These are phyloP conservation scores for Anguilla megastoma DNA, from an alignment of 2,797 vertebrate genomes.

Conservation along the genomic window DNA sequence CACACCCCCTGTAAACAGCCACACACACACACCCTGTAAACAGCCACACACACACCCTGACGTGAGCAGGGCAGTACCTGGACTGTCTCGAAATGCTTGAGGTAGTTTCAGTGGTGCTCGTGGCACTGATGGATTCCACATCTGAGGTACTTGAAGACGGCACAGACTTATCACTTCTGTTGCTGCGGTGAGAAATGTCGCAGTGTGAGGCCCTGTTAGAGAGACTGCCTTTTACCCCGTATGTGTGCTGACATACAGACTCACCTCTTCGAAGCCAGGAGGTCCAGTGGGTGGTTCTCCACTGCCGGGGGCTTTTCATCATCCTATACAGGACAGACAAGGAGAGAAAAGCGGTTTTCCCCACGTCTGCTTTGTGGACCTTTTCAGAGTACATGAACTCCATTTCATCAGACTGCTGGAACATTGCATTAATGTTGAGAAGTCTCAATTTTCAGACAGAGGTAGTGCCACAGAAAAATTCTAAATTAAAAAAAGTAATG, in stretches of 20 bases:
- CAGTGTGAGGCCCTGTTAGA: neutral
- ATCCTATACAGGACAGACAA: slow-evolving; percentile 57
- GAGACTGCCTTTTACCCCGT: neutral
- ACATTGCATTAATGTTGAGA: neutral
- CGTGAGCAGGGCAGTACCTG: slow-evolving; percentile 66
- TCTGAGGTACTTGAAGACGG: slow-evolving; percentile 90
- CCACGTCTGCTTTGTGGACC: neutral
- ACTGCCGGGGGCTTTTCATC: slow-evolving; percentile 73
- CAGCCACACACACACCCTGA: neutral
- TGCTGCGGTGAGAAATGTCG: slow-evolving; percentile 47
- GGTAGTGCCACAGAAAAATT: neutral
- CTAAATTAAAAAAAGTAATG: neutral
- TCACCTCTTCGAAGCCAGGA: slow-evolving; percentile 84
- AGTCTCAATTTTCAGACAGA: too few relatives aligned
- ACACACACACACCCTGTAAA: too few relatives aligned
- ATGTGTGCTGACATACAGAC: slow-evolving; percentile 45
- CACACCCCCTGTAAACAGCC: too few relatives aligned
- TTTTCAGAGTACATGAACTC: neutral
- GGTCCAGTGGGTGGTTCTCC: slow-evolving; percentile 80
- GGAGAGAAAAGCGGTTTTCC: slow-evolving; percentile 17
- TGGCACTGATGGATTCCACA: slow-evolving; percentile 87
- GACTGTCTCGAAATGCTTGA: slow-evolving; percentile 94
- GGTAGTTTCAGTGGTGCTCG: slow-evolving; percentile 98
- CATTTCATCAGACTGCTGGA: neutral
- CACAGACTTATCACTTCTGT: slow-evolving; percentile 81